phyloP scores from a whole-genome alignment of 2,797 vertebrate species.

The Rhynchotus rufescens region DNA sequence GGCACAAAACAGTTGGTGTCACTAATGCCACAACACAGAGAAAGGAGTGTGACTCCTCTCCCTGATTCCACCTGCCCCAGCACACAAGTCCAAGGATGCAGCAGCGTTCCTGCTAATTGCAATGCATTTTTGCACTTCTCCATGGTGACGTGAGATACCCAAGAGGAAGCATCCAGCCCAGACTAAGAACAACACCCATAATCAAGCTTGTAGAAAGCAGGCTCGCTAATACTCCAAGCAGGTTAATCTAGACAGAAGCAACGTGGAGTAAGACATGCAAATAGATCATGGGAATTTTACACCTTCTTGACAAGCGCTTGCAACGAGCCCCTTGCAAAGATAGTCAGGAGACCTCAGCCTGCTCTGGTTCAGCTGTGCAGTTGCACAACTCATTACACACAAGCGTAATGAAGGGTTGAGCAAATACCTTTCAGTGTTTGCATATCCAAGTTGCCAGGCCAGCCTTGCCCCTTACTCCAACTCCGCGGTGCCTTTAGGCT shows the following conservation, averaged over 20 bases:
- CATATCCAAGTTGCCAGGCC: background rate
- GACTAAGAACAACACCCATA: background rate
- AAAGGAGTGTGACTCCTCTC: background rate
- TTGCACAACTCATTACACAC: conserved; percentile 24
- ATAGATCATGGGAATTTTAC: background rate
- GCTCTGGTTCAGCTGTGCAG: background rate
- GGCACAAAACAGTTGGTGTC: background rate
- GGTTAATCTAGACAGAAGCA: background rate
- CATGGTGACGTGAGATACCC: background rate
- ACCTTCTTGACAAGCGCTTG: conserved; percentile 1
- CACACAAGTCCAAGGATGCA: background rate
- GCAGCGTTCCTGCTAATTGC: background rate
- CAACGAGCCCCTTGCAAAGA: conserved; percentile 7
- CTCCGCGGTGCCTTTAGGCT: background rate
- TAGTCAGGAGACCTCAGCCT: background rate
- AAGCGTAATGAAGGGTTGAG: background rate
- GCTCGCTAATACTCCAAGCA: background rate
- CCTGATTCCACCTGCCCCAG: background rate
- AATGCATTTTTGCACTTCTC: background rate
- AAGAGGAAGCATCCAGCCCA: background rate
- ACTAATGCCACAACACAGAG: background rate
- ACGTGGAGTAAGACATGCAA: background rate
- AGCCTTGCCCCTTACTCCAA: conserved; percentile 1
- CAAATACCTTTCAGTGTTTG: background rate
- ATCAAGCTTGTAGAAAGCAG: background rate